Base-by-base conservation (phyloP, 2,888 invertebrate genomes). In the Caenorhabditis sp. region DNA sequence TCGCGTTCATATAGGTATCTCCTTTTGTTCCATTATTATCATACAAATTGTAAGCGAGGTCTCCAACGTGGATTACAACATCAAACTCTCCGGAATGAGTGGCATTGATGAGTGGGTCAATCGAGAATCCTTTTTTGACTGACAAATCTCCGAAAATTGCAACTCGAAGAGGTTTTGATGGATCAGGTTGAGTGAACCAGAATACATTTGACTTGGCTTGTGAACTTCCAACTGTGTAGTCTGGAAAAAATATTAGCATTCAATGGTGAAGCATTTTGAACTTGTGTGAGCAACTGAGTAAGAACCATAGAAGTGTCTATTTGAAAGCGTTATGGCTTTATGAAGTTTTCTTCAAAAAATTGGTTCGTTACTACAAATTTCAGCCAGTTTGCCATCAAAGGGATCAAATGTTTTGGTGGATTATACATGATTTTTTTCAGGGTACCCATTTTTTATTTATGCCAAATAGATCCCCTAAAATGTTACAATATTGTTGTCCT, bases 61-160 rank as follows among this genome's bases (percentile, higher is more conserved):
- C 96, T 4, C 72, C 72, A 21, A 88, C 84, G 74, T 88, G 89
- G 27, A 88, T 73, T 27, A 88, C 75, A 26, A 88, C 82, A 71
- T 89, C 88, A 53, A 85, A 84, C 21, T 81, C 76, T 12, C 92
- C 93, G 54, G 91, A 90, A 85, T 94, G 92, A 0, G 93, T 91
- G 86, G 96, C 96, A 82, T 93, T 91, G 89, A 94, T 94, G 5
- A 97, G 89, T 71, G 93, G 91, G 0, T 92, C 91, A 64, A 97
- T 90, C 0, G 95, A 94, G 82, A 26, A 38, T 1, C 95, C 94
- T 89, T 96, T 96, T 81, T 92, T 92, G 88, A 93, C 93, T 36
- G 97, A 97, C 93, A 97, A 92, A 88, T 97, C 97, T 0, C 97
- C 97, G 87, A 92, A 96, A 82, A 97, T 91, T 27, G 93, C 95